A percentile compares a stretch with the other conserved stretches of the same genome.
These are phyloP conservation scores for Rhodeus uyekii DNA, from an alignment of 2,797 vertebrate genomes.

Conservation along the genomic window DNA sequence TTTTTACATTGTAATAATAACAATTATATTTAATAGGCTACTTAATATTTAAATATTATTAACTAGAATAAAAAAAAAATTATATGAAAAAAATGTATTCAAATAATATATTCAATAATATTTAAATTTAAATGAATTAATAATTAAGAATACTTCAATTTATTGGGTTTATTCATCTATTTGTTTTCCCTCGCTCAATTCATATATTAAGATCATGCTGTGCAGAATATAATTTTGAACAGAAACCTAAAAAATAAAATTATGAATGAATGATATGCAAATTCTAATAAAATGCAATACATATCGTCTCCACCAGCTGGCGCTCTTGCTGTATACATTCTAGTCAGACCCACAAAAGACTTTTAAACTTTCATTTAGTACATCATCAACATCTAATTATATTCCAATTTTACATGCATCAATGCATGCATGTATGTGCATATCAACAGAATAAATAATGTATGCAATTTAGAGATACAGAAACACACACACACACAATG, in stretches of 20 bases:
- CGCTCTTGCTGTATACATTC: neutral
- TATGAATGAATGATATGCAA: neutral
- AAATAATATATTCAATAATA: too few relatives aligned
- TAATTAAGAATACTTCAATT: too few relatives aligned
- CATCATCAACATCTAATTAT: neutral
- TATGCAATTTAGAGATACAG: neutral
- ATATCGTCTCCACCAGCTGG: conserved; percentile 1
- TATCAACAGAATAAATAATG: neutral
- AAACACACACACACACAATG: neutral
- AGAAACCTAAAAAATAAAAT: neutral
- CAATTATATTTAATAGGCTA: neutral
- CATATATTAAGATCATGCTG: neutral
- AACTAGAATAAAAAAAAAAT: too few relatives aligned
- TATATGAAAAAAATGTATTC: too few relatives aligned
- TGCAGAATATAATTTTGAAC: neutral
- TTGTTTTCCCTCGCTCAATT: too few relatives aligned
- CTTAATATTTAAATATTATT: neutral
- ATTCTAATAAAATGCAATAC: neutral
- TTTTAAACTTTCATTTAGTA: neutral
- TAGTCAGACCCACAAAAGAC: neutral
- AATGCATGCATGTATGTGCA: neutral
- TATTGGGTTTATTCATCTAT: too few relatives aligned
- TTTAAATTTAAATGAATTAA: too few relatives aligned
- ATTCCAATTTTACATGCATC: neutral
- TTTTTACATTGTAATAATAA: too few relatives aligned